These are phyloP conservation scores for Heliconius himera DNA, from an alignment of 1,140 invertebrate species.

Conservation along the genomic window DNA sequence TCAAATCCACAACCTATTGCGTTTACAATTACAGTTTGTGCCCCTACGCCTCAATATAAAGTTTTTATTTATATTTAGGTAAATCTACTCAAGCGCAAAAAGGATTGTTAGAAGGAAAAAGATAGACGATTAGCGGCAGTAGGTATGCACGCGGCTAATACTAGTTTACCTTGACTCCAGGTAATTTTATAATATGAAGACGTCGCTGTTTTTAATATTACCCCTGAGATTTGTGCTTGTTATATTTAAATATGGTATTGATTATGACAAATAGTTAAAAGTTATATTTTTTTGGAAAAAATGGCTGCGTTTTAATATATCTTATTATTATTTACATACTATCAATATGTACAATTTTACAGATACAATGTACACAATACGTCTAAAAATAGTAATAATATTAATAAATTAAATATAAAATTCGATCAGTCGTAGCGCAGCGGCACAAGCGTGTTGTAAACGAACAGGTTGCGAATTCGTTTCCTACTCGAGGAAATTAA, in stretches of 20 bases:
- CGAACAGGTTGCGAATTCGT: no score
- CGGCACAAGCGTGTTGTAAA: no score
- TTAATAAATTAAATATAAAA: no score
- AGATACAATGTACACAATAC: no score
- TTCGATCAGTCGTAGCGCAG: no score
- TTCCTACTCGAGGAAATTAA: no score
- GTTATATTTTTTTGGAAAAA: background rate
- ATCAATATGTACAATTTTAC: no score
- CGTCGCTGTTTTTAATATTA: conserved; percentile 3
- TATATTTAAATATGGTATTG: background rate
- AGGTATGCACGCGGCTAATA: conserved; percentile 5
- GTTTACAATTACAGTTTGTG: no score
- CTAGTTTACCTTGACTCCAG: conserved; percentile 29
- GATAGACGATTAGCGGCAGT: background rate
- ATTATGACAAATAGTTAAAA: background rate
- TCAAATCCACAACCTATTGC: no score
- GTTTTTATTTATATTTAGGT: background rate
- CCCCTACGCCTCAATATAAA: background rate
- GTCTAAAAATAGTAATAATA: no score
- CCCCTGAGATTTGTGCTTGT: background rate
- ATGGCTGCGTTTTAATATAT: background rate
- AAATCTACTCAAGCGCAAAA: background rate
- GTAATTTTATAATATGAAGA: conserved; percentile 19
- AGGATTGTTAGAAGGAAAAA: conserved; percentile 22
- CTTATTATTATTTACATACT: no score